Conservation (phyloP, 2,888 invertebrate species). For the Caenorhabditis sp. region DNA sequence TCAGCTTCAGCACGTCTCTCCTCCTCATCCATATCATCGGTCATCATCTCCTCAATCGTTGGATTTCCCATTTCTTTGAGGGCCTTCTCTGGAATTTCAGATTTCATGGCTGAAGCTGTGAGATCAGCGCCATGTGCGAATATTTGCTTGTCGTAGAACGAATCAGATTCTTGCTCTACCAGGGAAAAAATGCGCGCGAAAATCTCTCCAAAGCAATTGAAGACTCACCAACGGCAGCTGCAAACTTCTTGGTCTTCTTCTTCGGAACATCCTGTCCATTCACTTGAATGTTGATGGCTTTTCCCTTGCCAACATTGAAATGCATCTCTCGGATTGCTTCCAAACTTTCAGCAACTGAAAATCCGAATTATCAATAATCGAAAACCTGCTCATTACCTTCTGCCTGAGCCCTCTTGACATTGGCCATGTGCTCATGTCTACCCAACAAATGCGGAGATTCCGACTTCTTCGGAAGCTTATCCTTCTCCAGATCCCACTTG, state of each 20-base stretch:
- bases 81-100: constrained; percentile 45
- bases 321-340: constrained; percentile 43
- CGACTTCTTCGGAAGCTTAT: constrained; percentile 34
- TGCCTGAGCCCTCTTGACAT: constrained; percentile 18
- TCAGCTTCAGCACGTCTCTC: constrained; percentile 37
- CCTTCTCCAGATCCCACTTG: constrained; percentile 38
- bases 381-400: constrained; percentile 8
- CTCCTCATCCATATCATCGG: constrained; percentile 40
- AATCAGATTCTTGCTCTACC: no score
- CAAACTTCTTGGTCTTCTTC: constrained; percentile 43
- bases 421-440: constrained; percentile 30
- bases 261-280: constrained; percentile 39
- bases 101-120: no score
- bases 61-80: constrained; percentile 47
- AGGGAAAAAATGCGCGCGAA: no score
- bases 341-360: constrained; percentile 31
- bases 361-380: not conserved
- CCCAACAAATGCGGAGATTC: constrained; percentile 21
- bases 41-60: constrained; percentile 31
- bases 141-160: not conserved
- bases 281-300: constrained; percentile 38
- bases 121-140: no score
- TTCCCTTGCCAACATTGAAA: constrained; percentile 43
- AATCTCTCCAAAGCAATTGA: not conserved
- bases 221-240: constrained; percentile 31